Evolutionary conservation across 2,888 invertebrate genomes (phyloP).

Genomic region (Psylliodes chrysocephalus): DNA sequence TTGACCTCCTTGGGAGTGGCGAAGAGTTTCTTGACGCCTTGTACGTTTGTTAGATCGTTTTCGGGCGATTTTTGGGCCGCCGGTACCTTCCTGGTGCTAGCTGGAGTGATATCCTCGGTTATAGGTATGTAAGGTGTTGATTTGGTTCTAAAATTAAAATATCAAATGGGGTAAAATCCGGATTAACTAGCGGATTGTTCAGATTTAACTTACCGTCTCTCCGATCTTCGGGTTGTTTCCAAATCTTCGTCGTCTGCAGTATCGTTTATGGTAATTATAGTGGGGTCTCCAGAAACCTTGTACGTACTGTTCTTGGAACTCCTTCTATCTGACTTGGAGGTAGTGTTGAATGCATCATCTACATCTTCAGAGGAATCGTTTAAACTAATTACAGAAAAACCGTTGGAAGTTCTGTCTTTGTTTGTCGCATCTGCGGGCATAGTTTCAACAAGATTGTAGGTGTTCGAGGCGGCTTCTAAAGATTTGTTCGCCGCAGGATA

Average conservation of each 20-base stretch:
- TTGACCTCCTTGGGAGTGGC: conserved; percentile 45
- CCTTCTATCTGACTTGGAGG: neutral
- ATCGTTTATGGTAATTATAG: neutral
- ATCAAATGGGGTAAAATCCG: no score
- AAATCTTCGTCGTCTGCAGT: neutral
- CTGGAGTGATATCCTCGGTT: conserved; percentile 49
- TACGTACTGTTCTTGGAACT: neutral
- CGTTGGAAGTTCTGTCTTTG: neutral
- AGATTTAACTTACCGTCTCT: no score
- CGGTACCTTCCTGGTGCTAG: conserved; percentile 44
- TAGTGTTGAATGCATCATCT: neutral
- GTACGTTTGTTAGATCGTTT: conserved; percentile 47
- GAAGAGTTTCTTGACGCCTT: conserved; percentile 48
- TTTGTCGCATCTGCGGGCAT: neutral
- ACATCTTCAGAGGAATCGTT: neutral
- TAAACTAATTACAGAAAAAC: neutral
- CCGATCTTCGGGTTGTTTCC: neutral
- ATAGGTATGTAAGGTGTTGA: conserved; percentile 42
- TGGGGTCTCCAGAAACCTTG: neutral
- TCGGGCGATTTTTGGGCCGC: conserved; percentile 45
- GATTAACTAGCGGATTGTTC: no score
- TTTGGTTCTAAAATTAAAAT: conserved; percentile 24
- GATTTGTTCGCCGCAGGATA: neutral
- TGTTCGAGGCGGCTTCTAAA: neutral
- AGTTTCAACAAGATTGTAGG: neutral